Evolutionary conservation across 2,113 vertebrate species (phyloP), one percentile per base, ranked within the genome.

Genomic region (Callipepla californica): DNA sequence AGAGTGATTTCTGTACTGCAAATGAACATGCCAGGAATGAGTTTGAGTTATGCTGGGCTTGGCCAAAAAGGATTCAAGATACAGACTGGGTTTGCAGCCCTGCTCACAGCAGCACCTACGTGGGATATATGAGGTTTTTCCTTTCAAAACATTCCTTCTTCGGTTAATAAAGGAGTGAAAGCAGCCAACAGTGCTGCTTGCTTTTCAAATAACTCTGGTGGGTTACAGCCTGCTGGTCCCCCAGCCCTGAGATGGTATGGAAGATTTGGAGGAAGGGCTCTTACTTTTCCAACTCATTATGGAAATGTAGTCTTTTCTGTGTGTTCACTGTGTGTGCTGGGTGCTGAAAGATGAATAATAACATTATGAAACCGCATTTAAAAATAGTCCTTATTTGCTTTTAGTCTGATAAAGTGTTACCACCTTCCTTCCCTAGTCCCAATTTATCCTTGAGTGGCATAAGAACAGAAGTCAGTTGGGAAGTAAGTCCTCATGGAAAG

Each of bases 301-400:
- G 66, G 30, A 67, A 80, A 62, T 87, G 5, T 70, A 7, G 38
- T 61, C 8, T 80, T 83, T 42, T 26, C 75, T 72, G 30, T 23
- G 38, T 0, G 0, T 58, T 81, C 25, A n/a, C 30, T 55, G 34
- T 38, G 19, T 11, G 2, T 26, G 10, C 40, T 34, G 62, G n/a
- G 36, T 25, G 74, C 36, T 26, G 23, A 74, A 85, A 78, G 61
- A 80, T 26, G 12, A 89, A 74, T 62, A 73, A 22, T 22, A 48
- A 34, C 13, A 18, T 53, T 80, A 30, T 6, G 22, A 58, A 84
- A 80, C 19, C 4, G 1, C 45, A 17, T 59, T 91, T 75, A 28
- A 57, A 48, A 84, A 62, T 18, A 75, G 18, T 51, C 57, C 8
- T 15, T 68, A 70, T 63, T 87, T 82, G 58, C 59, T 89, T 89